Evolutionary conservation across 2,888 invertebrate species (phyloP), one percentile per base, ranked within the genome.

Genomic region (Scaptomyza tumidula): DNA sequence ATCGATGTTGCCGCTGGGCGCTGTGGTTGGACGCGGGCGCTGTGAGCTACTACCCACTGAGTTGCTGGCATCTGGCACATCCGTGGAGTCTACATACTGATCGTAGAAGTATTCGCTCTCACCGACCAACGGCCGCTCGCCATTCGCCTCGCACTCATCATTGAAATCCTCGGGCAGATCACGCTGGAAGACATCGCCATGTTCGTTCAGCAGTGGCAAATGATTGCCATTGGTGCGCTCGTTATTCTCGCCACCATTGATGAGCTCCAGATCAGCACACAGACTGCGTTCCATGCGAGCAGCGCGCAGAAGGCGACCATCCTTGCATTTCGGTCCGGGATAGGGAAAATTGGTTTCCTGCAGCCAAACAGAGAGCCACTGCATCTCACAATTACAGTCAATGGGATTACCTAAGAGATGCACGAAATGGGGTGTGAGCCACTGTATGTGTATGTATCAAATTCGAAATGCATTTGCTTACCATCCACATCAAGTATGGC

Each of bases 291-390:
- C 95, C 69, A 96, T 93, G 48, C 95, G 94, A 87, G 95, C 94
- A 74, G 95, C 95, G 78, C 95, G 94, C n/a, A 97, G 93, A 13
- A 95, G 93, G 16, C 95, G 95, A 0, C 97, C 97, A 86, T 97
- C 96, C 29, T 94, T 94, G 90, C 97, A 97, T 87, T 94, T 94
- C 6, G 97, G 97, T 3, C 97, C 97, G 0, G 92, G 92, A 80
- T 90, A 89, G 7, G 95, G 93, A 3, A 95, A 93, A 27, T 95
- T 94, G 0, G 95, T 94, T 90, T 97, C 96, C 70, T 95, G 94
- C 29, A 97, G 92, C 97, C 97, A 97, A 3, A 95, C 95, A 80
- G 96, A 94, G 2, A 97, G 92, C 97, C 97, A 97, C 57, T 96
- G 93, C 91, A 97, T 94, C 71, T 95, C 95, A 89, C 97, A 97